Base-by-base conservation (phyloP, 2,113 vertebrate species). In the Synchiropus splendidus region DNA sequence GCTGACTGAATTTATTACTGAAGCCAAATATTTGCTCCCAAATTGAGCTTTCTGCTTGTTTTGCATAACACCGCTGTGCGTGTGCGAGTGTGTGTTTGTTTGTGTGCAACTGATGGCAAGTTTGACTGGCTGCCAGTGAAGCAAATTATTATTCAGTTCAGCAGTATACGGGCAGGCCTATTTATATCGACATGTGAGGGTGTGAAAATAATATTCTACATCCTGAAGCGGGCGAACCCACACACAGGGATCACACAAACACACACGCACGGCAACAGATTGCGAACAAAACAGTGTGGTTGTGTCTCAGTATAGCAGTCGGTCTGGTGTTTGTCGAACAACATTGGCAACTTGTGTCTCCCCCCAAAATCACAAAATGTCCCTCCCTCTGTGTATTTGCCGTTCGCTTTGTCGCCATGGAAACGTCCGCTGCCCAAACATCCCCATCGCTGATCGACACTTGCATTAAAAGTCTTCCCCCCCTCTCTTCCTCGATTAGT, bases 371-470 rank as follows among this genome's bases (percentile, higher is more conserved):
- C 52, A 59, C 64, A 64, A 71, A 64, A 67, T 48, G 55, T 71
- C 51, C 53, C 43, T 51, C 43, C 59, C 47, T 73, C 45, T 51
- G 57, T 70, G 37, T 77, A 57, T 86, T 83, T 81, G 69, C 74
- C 27, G 56, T 80, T 77, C 45, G 58, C 65, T 76, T 78, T 76
- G 77, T 83, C 48, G 15, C 79, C 67, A 79, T 46, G 73, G 79
- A 79, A 85, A 82, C 79, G 70, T 60, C 51, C 70, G 67, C 67
- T 80, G 72, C 69, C 70, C 77, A 82, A 82, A 81, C 77, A 81
- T 75, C 65, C 40, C 67, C 45, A 40, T 37, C n/a, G 18, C 74
- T 69, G 65, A 58, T 50, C 61, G 79, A 67, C 65, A 59, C 75
- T 77, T 60, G 57, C 68, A 67, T 75, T 78, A 75, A 80, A 78